These are phyloP conservation scores for Polypterus bichir DNA, from an alignment of 2,113 vertebrate species.

Conservation along the genomic window DNA sequence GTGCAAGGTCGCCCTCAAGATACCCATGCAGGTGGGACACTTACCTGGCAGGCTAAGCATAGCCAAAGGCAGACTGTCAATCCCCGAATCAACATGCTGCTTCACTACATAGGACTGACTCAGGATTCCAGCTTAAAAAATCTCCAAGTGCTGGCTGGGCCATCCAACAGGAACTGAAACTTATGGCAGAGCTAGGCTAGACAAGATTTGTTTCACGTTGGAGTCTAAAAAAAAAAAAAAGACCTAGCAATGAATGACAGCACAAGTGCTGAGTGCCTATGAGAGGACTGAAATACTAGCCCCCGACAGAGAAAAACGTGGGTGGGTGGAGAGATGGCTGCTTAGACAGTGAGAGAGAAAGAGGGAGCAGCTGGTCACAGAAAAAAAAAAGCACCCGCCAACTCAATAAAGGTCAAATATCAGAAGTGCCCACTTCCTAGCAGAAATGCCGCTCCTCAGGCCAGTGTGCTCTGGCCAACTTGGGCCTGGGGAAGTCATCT, in stretches of 20 bases:
- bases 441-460: no score
- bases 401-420: conserved; percentile 23
- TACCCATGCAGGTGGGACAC: no score
- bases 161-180: conserved; percentile 1
- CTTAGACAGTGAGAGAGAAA: conserved; percentile 12
- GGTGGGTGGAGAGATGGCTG: conserved; percentile 13
- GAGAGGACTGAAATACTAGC: conserved; percentile 24
- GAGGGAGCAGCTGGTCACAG: conserved; percentile 30
- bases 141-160: not conserved
- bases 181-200: conserved; percentile 9
- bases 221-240: conserved; percentile 9
- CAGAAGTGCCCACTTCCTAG: conserved; percentile 12
- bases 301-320: conserved; percentile 19
- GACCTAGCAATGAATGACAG: conserved; percentile 50
- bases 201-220: conserved; percentile 17
- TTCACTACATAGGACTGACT: no score
- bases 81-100: no score
- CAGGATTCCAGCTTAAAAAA: no score
- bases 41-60: no score
- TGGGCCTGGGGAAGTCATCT: no score
- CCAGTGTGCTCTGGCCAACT: no score
- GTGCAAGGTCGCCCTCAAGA: no score
- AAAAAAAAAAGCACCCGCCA: conserved; percentile 7
- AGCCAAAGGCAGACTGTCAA: no score
- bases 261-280: conserved; percentile 41